These are phyloP conservation scores for Dufourea novaeangliae DNA, from an alignment of 1,140 invertebrate genomes.

Conservation along the genomic window DNA sequence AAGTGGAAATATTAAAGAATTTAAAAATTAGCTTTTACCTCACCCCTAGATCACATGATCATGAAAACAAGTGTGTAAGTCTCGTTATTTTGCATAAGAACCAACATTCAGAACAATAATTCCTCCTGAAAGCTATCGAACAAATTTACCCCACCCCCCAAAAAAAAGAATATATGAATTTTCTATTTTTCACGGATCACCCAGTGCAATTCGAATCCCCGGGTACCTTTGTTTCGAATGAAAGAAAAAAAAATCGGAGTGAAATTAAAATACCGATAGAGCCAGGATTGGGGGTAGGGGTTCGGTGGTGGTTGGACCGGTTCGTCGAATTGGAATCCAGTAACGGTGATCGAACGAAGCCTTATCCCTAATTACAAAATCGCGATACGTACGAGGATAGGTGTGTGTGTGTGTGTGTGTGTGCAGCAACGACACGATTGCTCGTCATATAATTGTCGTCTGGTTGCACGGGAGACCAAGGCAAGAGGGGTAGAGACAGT, in stretches of 20 bases:
- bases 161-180: neutral
- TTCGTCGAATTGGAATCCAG: neutral
- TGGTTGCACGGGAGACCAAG: conserved; percentile 35
- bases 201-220: neutral
- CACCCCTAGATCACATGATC: too few species aligned
- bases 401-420: too few species aligned
- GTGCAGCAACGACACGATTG: conserved; percentile 25
- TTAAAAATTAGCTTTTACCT: too few species aligned
- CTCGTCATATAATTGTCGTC: conserved; percentile 55
- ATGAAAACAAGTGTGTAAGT: too few species aligned
- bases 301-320: too few species aligned
- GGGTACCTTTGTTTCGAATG: neutral
- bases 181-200: neutral
- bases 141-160: neutral
- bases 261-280: neutral
- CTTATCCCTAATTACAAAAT: conserved; percentile 27
- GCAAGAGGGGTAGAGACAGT: conserved; percentile 29
- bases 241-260: neutral
- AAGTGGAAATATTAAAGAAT: too few species aligned
- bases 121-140: too few species aligned
- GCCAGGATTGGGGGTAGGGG: neutral
- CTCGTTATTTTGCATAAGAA: too few species aligned
- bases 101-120: too few species aligned
- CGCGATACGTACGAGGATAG: neutral
- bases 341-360: neutral